Conservation (phyloP, 2,797 vertebrate genomes). For the Lindbergichthys nudifrons region DNA sequence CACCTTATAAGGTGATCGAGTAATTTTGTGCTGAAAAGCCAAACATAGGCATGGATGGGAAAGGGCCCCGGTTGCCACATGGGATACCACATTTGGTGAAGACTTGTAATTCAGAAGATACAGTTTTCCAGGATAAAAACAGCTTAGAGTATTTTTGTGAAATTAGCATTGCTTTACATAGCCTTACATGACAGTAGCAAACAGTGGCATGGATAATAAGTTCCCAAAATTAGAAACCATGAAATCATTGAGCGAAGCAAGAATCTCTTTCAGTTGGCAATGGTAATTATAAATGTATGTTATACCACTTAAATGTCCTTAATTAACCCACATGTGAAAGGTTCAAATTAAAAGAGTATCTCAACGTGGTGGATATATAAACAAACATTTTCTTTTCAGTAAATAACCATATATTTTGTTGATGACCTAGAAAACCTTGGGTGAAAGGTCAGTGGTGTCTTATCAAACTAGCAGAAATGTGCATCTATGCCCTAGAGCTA, state of each 20-base stretch:
- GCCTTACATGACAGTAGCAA: constrained; percentile 2
- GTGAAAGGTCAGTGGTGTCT: neutral
- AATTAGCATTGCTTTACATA: constrained; percentile 2
- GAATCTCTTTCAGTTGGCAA: neutral
- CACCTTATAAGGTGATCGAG: constrained; percentile 73
- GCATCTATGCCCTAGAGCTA: neutral
- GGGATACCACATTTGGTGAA: constrained; percentile 37
- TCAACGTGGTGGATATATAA: neutral
- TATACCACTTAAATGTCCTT: neutral
- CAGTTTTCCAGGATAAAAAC: neutral
- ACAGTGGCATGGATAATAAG: neutral
- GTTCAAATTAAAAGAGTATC: neutral
- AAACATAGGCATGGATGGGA: constrained; percentile 75
- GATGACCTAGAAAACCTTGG: neutral
- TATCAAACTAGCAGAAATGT: neutral
- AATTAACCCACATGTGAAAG: neutral
- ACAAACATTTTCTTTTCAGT: neutral
- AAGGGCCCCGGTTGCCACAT: constrained; percentile 28
- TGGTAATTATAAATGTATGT: neutral
- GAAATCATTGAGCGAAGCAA: neutral
- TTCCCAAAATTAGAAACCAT: neutral
- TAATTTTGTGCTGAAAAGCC: constrained; percentile 56
- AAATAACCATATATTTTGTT: constrained; percentile 12
- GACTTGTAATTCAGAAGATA: constrained; percentile 1
- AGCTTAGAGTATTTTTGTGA: neutral